A percentile compares a stretch with the other conserved stretches of the same genome.
These are phyloP conservation scores for Biston betularia DNA, from an alignment of 2,888 invertebrate genomes.

Conservation along the genomic window DNA sequence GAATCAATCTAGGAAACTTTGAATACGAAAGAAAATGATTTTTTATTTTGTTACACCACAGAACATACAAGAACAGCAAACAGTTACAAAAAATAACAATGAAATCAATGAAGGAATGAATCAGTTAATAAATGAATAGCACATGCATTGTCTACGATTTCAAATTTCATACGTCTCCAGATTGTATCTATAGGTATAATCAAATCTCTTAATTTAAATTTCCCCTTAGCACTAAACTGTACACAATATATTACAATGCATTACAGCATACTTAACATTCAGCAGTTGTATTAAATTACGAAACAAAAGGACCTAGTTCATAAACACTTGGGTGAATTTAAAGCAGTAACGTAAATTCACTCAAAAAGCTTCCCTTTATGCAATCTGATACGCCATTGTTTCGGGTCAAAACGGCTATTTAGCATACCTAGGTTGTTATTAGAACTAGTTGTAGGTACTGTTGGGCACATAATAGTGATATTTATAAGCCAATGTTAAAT, in stretches of 20 bases:
- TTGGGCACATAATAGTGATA: constrained; percentile 9
- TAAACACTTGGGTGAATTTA: constrained; percentile 53
- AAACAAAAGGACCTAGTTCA: constrained; percentile 45
- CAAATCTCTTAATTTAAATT: constrained; percentile 23
- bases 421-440: constrained; percentile 50
- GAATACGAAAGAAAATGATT: too few species aligned
- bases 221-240: constrained; percentile 17
- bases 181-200: constrained; percentile 12
- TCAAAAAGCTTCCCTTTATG: constrained; percentile 58
- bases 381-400: constrained; percentile 64
- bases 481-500: too few species aligned
- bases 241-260: constrained; percentile 11
- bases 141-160: too few species aligned
- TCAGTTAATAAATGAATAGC: background rate
- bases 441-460: constrained; percentile 30
- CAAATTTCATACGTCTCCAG: background rate
- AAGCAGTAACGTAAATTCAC: constrained; percentile 60
- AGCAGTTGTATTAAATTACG: constrained; percentile 29
- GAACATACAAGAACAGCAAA: too few species aligned
- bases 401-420: constrained; percentile 57
- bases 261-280: constrained; percentile 11
- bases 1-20: too few species aligned
- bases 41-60: too few species aligned
- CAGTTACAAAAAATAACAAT: too few species aligned
- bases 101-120: too few species aligned